These are phyloP conservation scores for Sciurus niger DNA, from an alignment of 2,113 vertebrate genomes.

Conservation along the genomic window DNA sequence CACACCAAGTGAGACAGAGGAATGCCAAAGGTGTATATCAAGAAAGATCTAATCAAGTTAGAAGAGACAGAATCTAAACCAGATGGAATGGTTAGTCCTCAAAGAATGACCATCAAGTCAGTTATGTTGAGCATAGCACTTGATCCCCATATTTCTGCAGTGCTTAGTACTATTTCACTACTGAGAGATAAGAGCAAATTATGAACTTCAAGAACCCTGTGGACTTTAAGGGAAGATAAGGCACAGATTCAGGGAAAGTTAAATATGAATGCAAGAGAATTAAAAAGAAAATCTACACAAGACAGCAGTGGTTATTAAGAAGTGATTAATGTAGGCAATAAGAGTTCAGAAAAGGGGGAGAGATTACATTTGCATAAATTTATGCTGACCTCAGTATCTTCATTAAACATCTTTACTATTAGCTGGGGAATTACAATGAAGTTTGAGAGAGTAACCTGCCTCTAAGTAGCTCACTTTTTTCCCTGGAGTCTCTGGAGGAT, in stretches of 20 bases:
- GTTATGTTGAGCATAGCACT: not conserved
- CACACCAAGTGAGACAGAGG: not conserved
- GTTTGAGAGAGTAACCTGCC: not conserved
- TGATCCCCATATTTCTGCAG: not conserved
- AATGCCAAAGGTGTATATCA: not conserved
- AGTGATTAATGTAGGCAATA: not conserved
- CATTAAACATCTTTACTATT: not conserved
- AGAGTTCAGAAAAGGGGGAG: slow-evolving; percentile 9
- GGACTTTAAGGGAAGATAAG: slow-evolving; percentile 31
- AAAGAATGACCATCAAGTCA: not conserved
- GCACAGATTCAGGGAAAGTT: not conserved
- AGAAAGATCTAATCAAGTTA: slow-evolving; percentile 3
- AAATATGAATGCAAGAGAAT: not conserved
- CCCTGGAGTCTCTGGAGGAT: not conserved
- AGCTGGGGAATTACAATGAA: not conserved
- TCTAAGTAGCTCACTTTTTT: not conserved
- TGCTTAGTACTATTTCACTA: not conserved
- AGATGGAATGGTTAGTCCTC: not conserved
- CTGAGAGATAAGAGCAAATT: not conserved
- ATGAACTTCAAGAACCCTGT: not conserved
- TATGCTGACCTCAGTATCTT: not conserved
- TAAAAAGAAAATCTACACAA: not conserved
- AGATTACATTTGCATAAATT: not conserved
- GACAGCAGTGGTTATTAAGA: not conserved
- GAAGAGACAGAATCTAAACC: not conserved